Evolutionary conservation across 2,113 vertebrate species (phyloP).

Genomic region (Antigone vipio): DNA sequence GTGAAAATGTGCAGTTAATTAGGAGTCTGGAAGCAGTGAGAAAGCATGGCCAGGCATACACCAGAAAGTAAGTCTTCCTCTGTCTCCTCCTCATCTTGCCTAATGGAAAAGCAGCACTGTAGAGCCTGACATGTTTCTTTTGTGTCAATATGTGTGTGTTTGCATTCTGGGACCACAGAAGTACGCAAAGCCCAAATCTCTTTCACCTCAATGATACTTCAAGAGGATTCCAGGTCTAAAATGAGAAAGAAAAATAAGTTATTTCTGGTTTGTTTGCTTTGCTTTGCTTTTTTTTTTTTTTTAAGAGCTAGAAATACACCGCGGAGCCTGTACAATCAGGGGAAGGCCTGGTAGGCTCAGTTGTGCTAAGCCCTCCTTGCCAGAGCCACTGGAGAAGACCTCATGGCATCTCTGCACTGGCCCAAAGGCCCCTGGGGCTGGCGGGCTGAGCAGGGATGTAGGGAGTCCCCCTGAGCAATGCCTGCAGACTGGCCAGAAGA

Average conservation of each 20-base stretch:
- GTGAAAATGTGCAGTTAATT: background rate
- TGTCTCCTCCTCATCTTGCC: background rate
- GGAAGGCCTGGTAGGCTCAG: background rate
- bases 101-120: background rate
- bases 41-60: background rate
- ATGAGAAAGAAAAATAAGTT: background rate
- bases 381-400: background rate
- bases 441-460: background rate
- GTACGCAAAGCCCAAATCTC: background rate
- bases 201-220: background rate
- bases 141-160: background rate
- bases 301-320: background rate
- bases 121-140: background rate
- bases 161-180: background rate
- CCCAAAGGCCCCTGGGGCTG: background rate
- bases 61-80: background rate
- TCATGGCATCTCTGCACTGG: background rate
- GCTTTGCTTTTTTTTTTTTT: background rate
- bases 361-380: background rate
- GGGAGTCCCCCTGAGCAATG: background rate
- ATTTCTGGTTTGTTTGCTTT: background rate
- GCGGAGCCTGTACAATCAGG: background rate
- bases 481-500: background rate
- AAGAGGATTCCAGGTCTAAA: background rate
- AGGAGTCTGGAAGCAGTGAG: background rate